phyloP scores from a whole-genome alignment of 1,140 invertebrate genomes.

The Hycleus cichorii region DNA sequence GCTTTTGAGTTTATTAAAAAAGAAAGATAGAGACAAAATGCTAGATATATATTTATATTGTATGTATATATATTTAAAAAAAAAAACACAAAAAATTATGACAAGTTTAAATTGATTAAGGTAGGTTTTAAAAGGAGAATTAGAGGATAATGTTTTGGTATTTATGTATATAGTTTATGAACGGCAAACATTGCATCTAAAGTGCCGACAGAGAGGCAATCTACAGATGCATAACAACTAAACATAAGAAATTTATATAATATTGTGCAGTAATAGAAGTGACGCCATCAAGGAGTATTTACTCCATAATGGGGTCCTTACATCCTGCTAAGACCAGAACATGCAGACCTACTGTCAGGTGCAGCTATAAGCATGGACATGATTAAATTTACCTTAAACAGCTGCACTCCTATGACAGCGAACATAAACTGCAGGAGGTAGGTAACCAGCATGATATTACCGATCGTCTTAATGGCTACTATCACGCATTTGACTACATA shows the following conservation, averaged over 20 bases:
- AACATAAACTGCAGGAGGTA: slow-evolving; percentile 99
- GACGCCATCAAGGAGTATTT: not conserved
- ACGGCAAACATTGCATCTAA: slow-evolving; percentile 23
- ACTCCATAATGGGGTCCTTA: slow-evolving; percentile 15
- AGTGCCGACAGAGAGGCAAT: slow-evolving; percentile 32
- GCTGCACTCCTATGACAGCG: slow-evolving; percentile 99
- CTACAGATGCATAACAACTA: slow-evolving; percentile 28
- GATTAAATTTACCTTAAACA: slow-evolving; percentile 88
- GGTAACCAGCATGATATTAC: slow-evolving; percentile 98
- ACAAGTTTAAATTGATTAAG: too few species aligned
- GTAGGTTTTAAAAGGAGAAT: too few species aligned
- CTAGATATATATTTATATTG: too few species aligned
- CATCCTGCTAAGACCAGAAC: slow-evolving; percentile 34
- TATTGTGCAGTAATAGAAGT: too few species aligned
- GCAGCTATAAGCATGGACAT: slow-evolving; percentile 31
- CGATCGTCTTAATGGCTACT: slow-evolving; percentile 98
- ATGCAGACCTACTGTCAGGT: slow-evolving; percentile 37
- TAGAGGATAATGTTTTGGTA: too few species aligned
- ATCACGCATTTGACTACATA: slow-evolving; percentile 99
- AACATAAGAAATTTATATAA: slow-evolving; percentile 7
- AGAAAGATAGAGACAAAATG: too few species aligned
- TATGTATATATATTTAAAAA: too few species aligned
- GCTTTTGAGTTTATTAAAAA: too few species aligned
- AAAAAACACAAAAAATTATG: too few species aligned
- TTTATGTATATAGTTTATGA: too few species aligned